Evolutionary conservation across 1,140 invertebrate species (phyloP).

Genomic region (Leptopilina boulardi): DNA sequence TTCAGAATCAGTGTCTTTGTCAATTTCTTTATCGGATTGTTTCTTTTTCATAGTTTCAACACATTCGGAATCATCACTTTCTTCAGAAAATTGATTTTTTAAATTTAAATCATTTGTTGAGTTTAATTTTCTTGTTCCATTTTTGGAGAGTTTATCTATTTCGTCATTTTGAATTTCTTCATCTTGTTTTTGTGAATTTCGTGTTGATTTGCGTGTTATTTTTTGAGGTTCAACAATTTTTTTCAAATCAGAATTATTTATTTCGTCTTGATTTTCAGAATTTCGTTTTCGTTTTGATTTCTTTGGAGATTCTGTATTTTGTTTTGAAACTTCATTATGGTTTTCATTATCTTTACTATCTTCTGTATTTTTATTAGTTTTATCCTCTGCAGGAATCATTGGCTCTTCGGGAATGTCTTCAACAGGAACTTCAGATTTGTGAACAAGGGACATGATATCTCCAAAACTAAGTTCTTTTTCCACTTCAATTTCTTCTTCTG

Average conservation of each 20-base stretch:
- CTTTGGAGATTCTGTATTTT: constrained; percentile 42
- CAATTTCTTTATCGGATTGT: not conserved
- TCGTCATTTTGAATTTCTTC: constrained; percentile 38
- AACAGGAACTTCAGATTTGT: constrained; percentile 44
- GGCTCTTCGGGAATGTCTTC: constrained; percentile 27
- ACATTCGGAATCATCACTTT: constrained; percentile 27
- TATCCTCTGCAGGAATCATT: constrained; percentile 2
- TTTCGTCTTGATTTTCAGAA: constrained; percentile 22
- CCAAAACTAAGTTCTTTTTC: constrained; percentile 41
- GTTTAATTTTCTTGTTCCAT: not conserved
- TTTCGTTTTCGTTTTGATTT: constrained; percentile 37
- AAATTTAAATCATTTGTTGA: not conserved
- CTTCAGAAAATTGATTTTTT: not conserved
- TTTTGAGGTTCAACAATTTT: not conserved
- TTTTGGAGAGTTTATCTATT: constrained; percentile 39
- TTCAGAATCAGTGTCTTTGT: constrained; percentile 17
- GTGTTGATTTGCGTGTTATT: constrained; percentile 1
- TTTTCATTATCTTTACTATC: not conserved
- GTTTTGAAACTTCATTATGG: constrained; percentile 39
- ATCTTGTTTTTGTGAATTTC: not conserved
- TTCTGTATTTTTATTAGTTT: constrained; percentile 29
- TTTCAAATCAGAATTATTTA: constrained; percentile 16
- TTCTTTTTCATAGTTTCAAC: constrained; percentile 41
- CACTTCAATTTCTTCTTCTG: constrained; percentile 45
- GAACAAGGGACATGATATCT: constrained; percentile 60